Conservation (phyloP, 1,140 invertebrate species). For the Drosophila equinoxialis region DNA sequence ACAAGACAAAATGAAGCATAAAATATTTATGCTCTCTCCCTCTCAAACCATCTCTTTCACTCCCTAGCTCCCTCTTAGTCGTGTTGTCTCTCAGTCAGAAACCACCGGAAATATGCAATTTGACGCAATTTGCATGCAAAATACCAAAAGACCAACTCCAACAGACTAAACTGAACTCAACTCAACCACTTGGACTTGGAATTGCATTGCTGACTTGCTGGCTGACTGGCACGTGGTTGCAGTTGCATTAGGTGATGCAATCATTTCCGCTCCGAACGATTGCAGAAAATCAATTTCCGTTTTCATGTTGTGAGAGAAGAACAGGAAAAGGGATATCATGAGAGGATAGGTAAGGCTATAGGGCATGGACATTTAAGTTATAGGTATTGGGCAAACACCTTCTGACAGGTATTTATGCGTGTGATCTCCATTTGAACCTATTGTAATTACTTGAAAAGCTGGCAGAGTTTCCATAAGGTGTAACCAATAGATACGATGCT, state of each 20-base stretch:
- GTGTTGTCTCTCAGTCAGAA: not conserved
- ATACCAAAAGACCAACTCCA: slow-evolving; percentile 30
- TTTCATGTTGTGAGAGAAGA: slow-evolving; percentile 22
- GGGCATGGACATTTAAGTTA: not conserved
- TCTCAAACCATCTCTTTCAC: not conserved
- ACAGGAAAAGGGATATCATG: not conserved
- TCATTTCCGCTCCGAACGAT: slow-evolving; percentile 71
- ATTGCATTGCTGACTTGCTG: not conserved
- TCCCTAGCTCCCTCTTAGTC: not conserved
- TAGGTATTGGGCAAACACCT: not conserved
- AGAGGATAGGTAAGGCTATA: not conserved
- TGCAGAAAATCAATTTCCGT: slow-evolving; percentile 75
- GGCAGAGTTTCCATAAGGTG: slow-evolving; percentile 1
- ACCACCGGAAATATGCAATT: slow-evolving; percentile 79
- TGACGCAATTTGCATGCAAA: slow-evolving; percentile 78
- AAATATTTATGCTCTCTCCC: slow-evolving; percentile 72
- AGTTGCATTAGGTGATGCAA: slow-evolving; percentile 75
- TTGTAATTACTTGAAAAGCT: slow-evolving; percentile 5
- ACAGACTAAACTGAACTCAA: slow-evolving; percentile 18
- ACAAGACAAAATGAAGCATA: slow-evolving; percentile 79
- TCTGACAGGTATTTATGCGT: not conserved
- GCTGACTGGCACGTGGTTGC: slow-evolving; percentile 49
- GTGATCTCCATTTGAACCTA: not conserved
- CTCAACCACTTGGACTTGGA: slow-evolving; percentile 8
- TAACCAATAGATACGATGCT: not conserved